A percentile compares a stretch with the other conserved stretches of the same genome.
Conservation (phyloP, 2,797 vertebrate genomes). For the Lates japonicus region DNA sequence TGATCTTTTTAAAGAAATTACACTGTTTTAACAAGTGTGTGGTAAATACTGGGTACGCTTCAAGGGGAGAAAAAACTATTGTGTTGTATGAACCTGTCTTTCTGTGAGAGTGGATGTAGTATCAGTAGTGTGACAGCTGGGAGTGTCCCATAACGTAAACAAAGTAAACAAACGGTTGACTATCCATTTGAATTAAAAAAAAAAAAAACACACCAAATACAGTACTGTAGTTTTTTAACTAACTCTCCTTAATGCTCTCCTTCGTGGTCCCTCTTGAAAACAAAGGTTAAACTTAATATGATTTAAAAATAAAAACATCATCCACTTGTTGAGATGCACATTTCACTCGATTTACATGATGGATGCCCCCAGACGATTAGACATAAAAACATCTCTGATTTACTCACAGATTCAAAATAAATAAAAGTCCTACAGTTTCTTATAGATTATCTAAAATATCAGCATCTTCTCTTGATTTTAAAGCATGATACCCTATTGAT, state of each 20-base stretch:
- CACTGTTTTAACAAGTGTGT: slow-evolving; percentile 16
- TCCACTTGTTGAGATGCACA: slow-evolving; percentile 61
- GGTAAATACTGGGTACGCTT: slow-evolving; percentile 39
- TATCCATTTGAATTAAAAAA: slow-evolving; percentile 32
- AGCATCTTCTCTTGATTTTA: slow-evolving; percentile 66
- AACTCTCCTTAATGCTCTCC: slow-evolving; percentile 51
- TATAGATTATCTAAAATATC: slow-evolving; percentile 69
- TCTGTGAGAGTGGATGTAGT: slow-evolving; percentile 47
- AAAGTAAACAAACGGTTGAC: slow-evolving; percentile 53
- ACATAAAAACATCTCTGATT: slow-evolving; percentile 53
- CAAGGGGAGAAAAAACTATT: slow-evolving; percentile 37
- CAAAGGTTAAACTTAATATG: slow-evolving; percentile 57
- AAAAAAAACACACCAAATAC: slow-evolving; percentile 67
- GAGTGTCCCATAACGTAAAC: slow-evolving; percentile 71
- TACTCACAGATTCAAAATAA: slow-evolving; percentile 74
- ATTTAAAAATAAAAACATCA: slow-evolving; percentile 30
- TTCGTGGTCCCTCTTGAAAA: slow-evolving; percentile 78
- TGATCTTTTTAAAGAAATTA: slow-evolving; percentile 34
- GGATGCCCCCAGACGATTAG: slow-evolving; percentile 45
- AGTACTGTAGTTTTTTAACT: slow-evolving; percentile 75
- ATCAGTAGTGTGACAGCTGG: slow-evolving; percentile 80
- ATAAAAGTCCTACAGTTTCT: slow-evolving; percentile 68
- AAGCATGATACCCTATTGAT: slow-evolving; percentile 71
- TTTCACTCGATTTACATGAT: slow-evolving; percentile 44
- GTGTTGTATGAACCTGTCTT: slow-evolving; percentile 44